Percentiles rank a stretch among this genome's conserved stretches.
Conservation (phyloP, 2,888 invertebrate genomes). For the Saturnia japonica region DNA sequence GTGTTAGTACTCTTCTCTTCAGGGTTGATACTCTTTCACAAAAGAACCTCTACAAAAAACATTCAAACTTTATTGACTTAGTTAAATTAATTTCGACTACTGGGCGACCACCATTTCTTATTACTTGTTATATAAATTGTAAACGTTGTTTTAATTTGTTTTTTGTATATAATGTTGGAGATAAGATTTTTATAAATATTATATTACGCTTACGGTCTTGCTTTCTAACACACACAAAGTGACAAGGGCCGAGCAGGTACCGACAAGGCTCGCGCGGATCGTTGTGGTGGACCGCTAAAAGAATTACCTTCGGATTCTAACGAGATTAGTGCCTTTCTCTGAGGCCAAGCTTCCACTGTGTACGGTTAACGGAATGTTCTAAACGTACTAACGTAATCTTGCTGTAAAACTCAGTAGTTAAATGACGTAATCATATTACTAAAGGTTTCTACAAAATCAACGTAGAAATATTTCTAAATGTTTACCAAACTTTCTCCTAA, state of each 20-base stretch:
- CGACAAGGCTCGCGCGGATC: constrained; percentile 21
- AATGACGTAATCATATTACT: background rate
- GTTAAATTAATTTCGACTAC: too few relatives aligned
- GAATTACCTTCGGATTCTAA: constrained; percentile 54
- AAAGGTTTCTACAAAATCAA: constrained; percentile 4
- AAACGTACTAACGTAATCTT: background rate
- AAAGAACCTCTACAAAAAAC: too few relatives aligned
- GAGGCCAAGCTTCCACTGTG: constrained; percentile 28
- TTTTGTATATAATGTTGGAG: too few relatives aligned
- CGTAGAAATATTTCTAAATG: background rate
- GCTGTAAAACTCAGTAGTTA: constrained; percentile 11
- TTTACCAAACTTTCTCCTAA: background rate
- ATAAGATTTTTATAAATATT: background rate
- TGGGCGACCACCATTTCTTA: too few relatives aligned
- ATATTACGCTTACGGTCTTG: background rate
- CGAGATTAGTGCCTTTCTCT: constrained; percentile 55
- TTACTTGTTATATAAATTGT: too few relatives aligned
- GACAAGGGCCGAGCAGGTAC: constrained; percentile 52
- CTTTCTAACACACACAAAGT: constrained; percentile 17
- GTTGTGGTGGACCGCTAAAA: constrained; percentile 42
- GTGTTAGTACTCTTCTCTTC: too few relatives aligned
- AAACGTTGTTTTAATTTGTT: too few relatives aligned
- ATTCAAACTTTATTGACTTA: too few relatives aligned
- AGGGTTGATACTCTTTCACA: too few relatives aligned
- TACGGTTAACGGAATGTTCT: constrained; percentile 6